Evolutionary conservation across 2,888 invertebrate species (phyloP).

Genomic region (Corythucha ciliata): DNA sequence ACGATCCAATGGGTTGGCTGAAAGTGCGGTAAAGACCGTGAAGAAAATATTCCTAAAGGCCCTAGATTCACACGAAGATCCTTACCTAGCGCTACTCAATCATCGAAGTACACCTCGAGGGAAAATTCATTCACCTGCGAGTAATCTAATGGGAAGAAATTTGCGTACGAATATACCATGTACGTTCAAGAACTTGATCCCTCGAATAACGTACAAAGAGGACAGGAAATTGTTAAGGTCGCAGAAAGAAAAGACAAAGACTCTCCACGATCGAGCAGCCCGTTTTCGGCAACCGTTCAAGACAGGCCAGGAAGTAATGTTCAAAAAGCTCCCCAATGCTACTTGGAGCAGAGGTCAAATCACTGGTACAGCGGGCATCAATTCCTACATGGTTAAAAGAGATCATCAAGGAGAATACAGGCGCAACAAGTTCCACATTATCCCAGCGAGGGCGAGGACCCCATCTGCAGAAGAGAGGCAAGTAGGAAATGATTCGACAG

Average conservation of each 20-base stretch:
- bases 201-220: not conserved
- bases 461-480: too few species aligned
- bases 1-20: conserved; percentile 32
- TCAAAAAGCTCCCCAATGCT: conserved; percentile 6
- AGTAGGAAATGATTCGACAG: too few species aligned
- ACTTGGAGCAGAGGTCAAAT: not conserved
- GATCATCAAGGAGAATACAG: too few species aligned
- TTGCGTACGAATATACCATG: conserved; percentile 10
- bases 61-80: conserved; percentile 8
- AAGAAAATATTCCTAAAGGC: conserved; percentile 16
- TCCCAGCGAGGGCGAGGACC: too few species aligned
- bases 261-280: not conserved
- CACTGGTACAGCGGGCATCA: too few species aligned
- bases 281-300: not conserved
- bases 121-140: conserved; percentile 2
- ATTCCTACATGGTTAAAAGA: too few species aligned
- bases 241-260: not conserved
- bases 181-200: not conserved
- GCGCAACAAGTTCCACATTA: too few species aligned
- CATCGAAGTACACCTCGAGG: conserved; percentile 1
- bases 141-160: not conserved
- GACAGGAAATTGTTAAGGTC: conserved; percentile 9
- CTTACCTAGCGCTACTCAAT: conserved; percentile 8
- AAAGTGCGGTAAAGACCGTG: conserved; percentile 18
- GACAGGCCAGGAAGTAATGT: too few species aligned